Percentiles rank a stretch among this genome's conserved stretches.
Conservation (phyloP, 2,888 invertebrate species). For the Tetragonula carbonaria region DNA sequence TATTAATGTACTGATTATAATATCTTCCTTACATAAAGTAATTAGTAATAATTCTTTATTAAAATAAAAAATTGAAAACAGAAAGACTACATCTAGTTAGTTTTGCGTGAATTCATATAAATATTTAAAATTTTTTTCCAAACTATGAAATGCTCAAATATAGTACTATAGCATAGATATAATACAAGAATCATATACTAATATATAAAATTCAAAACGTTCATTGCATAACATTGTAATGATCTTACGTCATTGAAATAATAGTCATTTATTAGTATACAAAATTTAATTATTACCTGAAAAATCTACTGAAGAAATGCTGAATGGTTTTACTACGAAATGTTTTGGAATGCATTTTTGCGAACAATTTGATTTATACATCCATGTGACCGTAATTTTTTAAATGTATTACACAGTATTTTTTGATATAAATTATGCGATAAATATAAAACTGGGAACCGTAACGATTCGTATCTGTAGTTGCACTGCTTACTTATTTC, state of each 20-base stretch:
- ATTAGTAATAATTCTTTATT: background rate
- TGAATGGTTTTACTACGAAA: slow-evolving; percentile 52
- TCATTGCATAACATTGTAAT: background rate
- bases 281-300: slow-evolving; percentile 63
- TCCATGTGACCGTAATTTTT: slow-evolving; percentile 11
- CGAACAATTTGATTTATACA: slow-evolving; percentile 10
- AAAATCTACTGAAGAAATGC: slow-evolving; percentile 57
- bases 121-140: background rate
- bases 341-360: slow-evolving; percentile 39
- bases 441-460: slow-evolving; percentile 19
- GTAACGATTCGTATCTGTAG: slow-evolving; percentile 19
- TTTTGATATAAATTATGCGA: slow-evolving; percentile 25
- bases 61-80: background rate
- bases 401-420: slow-evolving; percentile 6
- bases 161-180: background rate
- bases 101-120: background rate
- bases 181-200: background rate
- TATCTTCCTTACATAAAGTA: background rate
- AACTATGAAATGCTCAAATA: background rate
- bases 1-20: background rate
- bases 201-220: background rate
- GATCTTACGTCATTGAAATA: background rate
- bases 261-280: background rate
- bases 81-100: no score
- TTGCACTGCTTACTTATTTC: slow-evolving; percentile 45